Evolutionary conservation across 2,797 vertebrate genomes (phyloP).

Genomic region (Chaenodraco wilsoni): DNA sequence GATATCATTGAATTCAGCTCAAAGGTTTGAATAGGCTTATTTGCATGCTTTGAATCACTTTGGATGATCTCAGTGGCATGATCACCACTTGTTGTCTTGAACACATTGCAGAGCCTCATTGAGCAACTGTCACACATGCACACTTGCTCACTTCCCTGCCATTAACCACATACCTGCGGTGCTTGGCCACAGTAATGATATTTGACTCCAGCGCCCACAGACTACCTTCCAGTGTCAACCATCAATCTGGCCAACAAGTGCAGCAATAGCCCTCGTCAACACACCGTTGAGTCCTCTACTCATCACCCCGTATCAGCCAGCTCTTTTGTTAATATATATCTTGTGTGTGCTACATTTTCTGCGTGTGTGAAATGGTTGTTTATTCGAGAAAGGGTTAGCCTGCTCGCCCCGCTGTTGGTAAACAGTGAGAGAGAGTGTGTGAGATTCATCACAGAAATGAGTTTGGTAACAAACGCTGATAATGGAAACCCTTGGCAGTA

Average conservation of each 20-base stretch:
- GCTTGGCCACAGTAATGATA: constrained; percentile 73
- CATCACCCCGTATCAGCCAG: constrained; percentile 20
- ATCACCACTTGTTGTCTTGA: constrained; percentile 40
- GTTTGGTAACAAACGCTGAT: constrained; percentile 56
- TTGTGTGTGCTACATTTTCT: background rate
- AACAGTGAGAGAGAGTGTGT: constrained; percentile 23
- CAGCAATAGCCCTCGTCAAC: constrained; percentile 28
- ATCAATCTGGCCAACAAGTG: constrained; percentile 66
- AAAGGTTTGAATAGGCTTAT: constrained; percentile 46
- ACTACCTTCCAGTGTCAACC: constrained; percentile 57
- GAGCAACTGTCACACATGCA: constrained; percentile 66
- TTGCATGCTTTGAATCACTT: constrained; percentile 47
- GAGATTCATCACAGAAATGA: constrained; percentile 49
- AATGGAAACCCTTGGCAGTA: constrained; percentile 55
- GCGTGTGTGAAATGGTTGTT: constrained; percentile 28
- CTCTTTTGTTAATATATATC: constrained; percentile 36
- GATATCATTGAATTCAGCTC: constrained; percentile 49
- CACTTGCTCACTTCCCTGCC: constrained; percentile 58
- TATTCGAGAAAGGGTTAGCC: constrained; percentile 23
- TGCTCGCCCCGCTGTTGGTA: constrained; percentile 39
- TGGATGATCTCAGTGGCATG: constrained; percentile 50
- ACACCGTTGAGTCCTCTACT: constrained; percentile 22
- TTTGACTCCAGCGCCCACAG: constrained; percentile 71
- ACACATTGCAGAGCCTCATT: constrained; percentile 59
- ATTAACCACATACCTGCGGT: constrained; percentile 73